Conservation (phyloP, 2,888 invertebrate genomes). For the Nipponacmea schrenckii region DNA sequence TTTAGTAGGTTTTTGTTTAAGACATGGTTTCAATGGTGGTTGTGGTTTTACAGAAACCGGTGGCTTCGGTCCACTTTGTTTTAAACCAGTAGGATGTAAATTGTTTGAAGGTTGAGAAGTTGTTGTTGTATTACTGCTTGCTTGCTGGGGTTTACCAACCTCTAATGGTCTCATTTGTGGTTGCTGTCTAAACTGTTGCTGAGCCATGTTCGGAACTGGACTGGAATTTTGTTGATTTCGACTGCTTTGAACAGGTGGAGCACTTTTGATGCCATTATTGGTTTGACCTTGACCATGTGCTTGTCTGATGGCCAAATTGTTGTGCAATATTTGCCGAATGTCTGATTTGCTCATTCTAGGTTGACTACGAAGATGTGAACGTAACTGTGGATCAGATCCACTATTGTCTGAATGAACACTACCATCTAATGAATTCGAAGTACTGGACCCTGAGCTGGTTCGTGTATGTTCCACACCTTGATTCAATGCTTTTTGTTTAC, state of each 20-base stretch:
- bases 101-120: not conserved
- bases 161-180: slow-evolving; percentile 11
- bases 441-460: slow-evolving; percentile 26
- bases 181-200: slow-evolving; percentile 6
- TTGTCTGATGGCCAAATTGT: slow-evolving; percentile 34
- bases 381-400: slow-evolving; percentile 20
- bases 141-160: slow-evolving; percentile 20
- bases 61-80: not conserved
- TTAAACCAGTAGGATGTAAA: not conserved
- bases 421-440: slow-evolving; percentile 20
- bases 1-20: not conserved
- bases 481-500: slow-evolving; percentile 41
- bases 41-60: not conserved
- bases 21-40: not conserved
- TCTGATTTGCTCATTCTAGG: slow-evolving; percentile 39
- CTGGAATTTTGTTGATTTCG: slow-evolving; percentile 5
- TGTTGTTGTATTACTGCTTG: not conserved
- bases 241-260: not conserved
- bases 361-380: slow-evolving; percentile 23
- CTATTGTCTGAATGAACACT: slow-evolving; percentile 14
- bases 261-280: slow-evolving; percentile 16
- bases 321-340: slow-evolving; percentile 42
- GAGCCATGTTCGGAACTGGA: slow-evolving; percentile 8
- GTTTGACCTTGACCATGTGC: slow-evolving; percentile 7
- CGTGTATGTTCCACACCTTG: slow-evolving; percentile 19